These are phyloP conservation scores for Trissolcus basalis DNA, from an alignment of 1,140 invertebrate species.

Conservation along the genomic window DNA sequence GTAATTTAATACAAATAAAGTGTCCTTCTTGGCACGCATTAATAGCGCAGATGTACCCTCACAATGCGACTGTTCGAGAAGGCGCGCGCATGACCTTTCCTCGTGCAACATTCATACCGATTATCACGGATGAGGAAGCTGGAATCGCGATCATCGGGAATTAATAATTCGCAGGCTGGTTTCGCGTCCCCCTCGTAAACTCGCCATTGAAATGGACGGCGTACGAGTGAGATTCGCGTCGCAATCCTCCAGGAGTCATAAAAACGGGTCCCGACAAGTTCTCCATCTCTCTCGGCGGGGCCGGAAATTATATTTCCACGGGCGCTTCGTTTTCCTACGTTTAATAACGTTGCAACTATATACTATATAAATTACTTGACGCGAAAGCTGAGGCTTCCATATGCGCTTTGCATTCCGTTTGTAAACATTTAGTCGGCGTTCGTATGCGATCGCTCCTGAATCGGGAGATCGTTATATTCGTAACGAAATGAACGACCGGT, in stretches of 20 bases:
- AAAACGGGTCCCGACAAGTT: conserved; percentile 61
- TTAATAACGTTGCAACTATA: conserved; percentile 56
- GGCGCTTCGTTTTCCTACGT: conserved; percentile 31
- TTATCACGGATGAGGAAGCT: conserved; percentile 52
- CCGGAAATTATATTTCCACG: conserved; percentile 69
- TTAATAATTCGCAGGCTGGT: conserved; percentile 67
- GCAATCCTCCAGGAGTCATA: conserved; percentile 61
- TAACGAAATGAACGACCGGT: too few relatives aligned
- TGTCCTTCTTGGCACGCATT: conserved; percentile 13
- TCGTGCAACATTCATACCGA: conserved; percentile 40
- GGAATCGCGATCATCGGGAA: conserved; percentile 52
- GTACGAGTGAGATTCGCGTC: conserved; percentile 30
- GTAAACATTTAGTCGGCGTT: too few relatives aligned
- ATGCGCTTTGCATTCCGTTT: neutral
- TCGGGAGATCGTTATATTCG: too few relatives aligned
- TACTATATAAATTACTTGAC: conserved; percentile 43
- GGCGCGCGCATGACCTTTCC: too few relatives aligned
- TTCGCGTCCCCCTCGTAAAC: conserved; percentile 61
- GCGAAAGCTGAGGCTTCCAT: conserved; percentile 29
- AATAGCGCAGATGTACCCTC: conserved; percentile 19
- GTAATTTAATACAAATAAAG: conserved; percentile 36
- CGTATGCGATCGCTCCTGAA: too few relatives aligned
- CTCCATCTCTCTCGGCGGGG: conserved; percentile 28
- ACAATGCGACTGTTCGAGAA: too few relatives aligned
- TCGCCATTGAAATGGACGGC: conserved; percentile 64